Percentiles rank a stretch among this genome's conserved stretches.
These are phyloP conservation scores for Platycheirus rosarum DNA, from an alignment of 2,888 invertebrate genomes.

Conservation along the genomic window DNA sequence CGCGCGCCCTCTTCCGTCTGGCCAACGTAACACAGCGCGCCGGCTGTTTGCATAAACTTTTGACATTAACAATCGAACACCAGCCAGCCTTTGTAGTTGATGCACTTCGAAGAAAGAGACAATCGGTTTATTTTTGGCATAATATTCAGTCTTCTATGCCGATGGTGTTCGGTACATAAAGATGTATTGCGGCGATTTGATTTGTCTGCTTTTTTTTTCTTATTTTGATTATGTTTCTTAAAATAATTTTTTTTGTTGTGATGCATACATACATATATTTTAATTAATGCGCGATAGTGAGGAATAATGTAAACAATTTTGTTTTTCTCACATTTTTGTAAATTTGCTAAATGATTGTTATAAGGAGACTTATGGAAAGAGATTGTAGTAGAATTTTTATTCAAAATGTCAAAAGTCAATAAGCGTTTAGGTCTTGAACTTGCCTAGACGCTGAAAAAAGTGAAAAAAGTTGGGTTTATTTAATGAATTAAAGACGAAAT, in stretches of 20 bases:
- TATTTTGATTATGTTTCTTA: constrained; percentile 14
- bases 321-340: constrained; percentile 15
- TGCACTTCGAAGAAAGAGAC: constrained; percentile 42
- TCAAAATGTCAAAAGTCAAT: constrained; percentile 21
- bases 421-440: too few species aligned
- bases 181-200: constrained; percentile 36
- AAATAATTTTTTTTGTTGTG: constrained; percentile 15
- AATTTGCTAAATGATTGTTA: constrained; percentile 44
- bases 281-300: constrained; percentile 44
- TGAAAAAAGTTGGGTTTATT: too few species aligned
- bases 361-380: not conserved
- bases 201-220: not conserved
- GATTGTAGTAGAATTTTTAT: constrained; percentile 5
- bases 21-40: not conserved
- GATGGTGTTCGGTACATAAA: constrained; percentile 15
- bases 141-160: constrained; percentile 35
- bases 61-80: constrained; percentile 57
- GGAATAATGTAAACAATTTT: constrained; percentile 38
- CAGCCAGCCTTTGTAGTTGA: constrained; percentile 17
- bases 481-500: too few species aligned
- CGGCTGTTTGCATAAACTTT: constrained; percentile 50
- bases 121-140: constrained; percentile 64
- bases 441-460: too few species aligned
- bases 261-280: not conserved
- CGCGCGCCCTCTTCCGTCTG: not conserved